Percentiles rank a stretch among this genome's conserved stretches.
These are phyloP conservation scores for Tetragnatha montana DNA, from an alignment of 2,888 invertebrate species.

Conservation along the genomic window DNA sequence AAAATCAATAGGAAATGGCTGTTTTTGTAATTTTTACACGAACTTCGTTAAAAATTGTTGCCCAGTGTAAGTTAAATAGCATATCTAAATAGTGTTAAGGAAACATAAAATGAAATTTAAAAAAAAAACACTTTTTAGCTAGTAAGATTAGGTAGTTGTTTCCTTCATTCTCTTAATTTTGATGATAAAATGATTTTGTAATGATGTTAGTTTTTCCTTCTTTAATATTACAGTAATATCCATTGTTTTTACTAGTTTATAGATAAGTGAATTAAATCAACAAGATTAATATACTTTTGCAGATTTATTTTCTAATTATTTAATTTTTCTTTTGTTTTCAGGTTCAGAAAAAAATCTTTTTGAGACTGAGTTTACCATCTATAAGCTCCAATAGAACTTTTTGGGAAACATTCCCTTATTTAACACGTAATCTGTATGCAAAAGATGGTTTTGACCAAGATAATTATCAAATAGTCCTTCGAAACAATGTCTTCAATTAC, in stretches of 20 bases:
- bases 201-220: too few relatives aligned
- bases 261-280: background rate
- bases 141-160: too few relatives aligned
- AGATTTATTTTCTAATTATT: background rate
- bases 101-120: too few relatives aligned
- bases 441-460: slow-evolving; percentile 40
- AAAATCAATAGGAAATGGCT: too few relatives aligned
- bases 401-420: slow-evolving; percentile 56
- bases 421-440: slow-evolving; percentile 5
- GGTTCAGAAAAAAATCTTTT: background rate
- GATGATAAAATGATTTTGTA: too few relatives aligned
- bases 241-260: background rate
- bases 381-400: slow-evolving; percentile 12
- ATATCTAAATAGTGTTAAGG: too few relatives aligned
- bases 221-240: background rate
- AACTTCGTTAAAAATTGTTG: too few relatives aligned
- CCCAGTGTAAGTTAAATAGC: too few relatives aligned
- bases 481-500: slow-evolving; percentile 25
- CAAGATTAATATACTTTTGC: background rate
- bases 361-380: slow-evolving; percentile 1
- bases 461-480: slow-evolving; percentile 37
- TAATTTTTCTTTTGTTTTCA: slow-evolving; percentile 12
- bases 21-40: too few relatives aligned
- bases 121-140: too few relatives aligned
- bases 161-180: too few relatives aligned